These are phyloP conservation scores for Actinemys pallida DNA, from an alignment of 2,113 vertebrate species.

Conservation along the genomic window DNA sequence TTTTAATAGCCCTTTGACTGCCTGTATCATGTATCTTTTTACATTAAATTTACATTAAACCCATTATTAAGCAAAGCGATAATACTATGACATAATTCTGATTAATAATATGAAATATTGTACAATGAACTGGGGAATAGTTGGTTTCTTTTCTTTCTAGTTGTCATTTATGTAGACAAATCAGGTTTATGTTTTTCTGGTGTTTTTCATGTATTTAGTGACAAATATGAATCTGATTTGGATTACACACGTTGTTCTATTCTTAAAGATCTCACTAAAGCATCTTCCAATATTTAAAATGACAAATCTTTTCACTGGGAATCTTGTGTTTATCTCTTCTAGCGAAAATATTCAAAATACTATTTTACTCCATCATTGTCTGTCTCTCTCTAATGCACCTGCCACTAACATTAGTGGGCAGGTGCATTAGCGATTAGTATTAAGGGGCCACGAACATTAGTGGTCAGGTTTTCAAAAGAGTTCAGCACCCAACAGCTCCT, in stretches of 20 bases:
- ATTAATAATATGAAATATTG: constrained; percentile 60
- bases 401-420: not conserved
- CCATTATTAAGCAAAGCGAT: constrained; percentile 70
- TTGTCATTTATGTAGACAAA: not conserved
- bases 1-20: constrained; percentile 70
- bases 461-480: not conserved
- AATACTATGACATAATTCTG: constrained; percentile 60
- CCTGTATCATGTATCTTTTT: constrained; percentile 52
- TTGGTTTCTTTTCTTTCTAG: constrained; percentile 40
- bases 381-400: not conserved
- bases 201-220: not conserved
- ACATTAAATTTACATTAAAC: constrained; percentile 73
- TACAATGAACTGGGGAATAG: constrained; percentile 20
- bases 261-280: not conserved
- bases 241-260: not conserved
- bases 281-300: not conserved
- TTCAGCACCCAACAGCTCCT: not conserved
- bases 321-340: not conserved
- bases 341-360: not conserved
- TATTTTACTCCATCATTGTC: not conserved
- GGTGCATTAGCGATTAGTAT: not conserved
- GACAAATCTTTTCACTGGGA: not conserved
- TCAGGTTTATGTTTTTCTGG: not conserved
- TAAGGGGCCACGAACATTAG: not conserved
- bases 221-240: not conserved